phyloP scores from a whole-genome alignment of 2,797 vertebrate species.

The Chlorospingus flavigularis region DNA sequence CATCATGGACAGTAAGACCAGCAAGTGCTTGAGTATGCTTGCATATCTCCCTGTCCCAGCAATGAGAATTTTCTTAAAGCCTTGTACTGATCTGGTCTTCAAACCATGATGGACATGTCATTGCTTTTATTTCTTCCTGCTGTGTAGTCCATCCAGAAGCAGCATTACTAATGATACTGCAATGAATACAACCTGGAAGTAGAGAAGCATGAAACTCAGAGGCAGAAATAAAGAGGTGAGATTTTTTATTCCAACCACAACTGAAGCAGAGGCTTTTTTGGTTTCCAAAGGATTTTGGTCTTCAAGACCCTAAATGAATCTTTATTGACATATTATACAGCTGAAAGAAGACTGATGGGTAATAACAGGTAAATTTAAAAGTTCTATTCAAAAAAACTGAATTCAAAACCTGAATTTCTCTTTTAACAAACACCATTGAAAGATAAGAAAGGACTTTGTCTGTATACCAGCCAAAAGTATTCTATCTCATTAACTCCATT shows the following conservation, averaged over 20 bases:
- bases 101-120: neutral
- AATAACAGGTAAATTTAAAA: neutral
- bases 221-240: neutral
- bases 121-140: neutral
- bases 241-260: neutral
- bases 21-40: neutral
- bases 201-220: neutral
- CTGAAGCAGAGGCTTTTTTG: neutral
- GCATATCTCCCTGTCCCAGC: neutral
- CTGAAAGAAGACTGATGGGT: neutral
- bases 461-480: neutral
- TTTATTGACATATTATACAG: neutral
- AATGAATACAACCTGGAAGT: neutral
- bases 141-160: neutral
- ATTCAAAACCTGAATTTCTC: neutral
- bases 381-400: neutral
- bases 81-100: neutral
- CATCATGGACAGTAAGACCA: neutral
- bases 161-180: neutral
- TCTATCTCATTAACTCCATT: neutral
- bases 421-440: neutral
- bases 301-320: neutral
- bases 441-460: neutral
- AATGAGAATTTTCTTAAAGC: neutral
- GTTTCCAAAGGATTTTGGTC: neutral